Evolutionary conservation across 2,888 invertebrate genomes (phyloP), one percentile per base, ranked within the genome.

Genomic region (Carpatolechia fugitivella): DNA sequence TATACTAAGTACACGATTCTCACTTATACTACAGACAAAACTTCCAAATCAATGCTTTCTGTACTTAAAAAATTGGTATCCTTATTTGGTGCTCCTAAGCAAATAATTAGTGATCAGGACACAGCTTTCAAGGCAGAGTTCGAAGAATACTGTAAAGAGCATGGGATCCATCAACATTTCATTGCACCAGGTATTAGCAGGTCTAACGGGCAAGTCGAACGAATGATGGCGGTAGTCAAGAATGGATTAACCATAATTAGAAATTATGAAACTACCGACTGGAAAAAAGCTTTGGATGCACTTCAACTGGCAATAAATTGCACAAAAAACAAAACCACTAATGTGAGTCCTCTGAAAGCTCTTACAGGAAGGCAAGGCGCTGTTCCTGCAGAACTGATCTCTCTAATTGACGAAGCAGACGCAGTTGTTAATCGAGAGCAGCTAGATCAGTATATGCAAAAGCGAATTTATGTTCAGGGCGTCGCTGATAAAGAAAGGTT

Each of bases 291-390:
- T 3, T 40, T 60, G 8, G 57, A 54, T 11, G 52, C 58, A 6
- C 48, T 59, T 5, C 56, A 59, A 18, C 40, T 58, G 1, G 56
- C 58, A 7, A 57, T 60, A 1, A 63, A 63, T 24, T 63, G 61
- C 14, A 61, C 60, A 1, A 56, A 50, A n/a, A 56, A 46, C 11
- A 57, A 56, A 54, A 54, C 57, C 6, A 59, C 59, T 0, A 57
- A 57, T 36, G 56, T 59, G 10, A 57, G 56, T 14, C 61, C 63
- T 40, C 31, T 63, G 8, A 54, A 57, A 54, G 48, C 55, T 3
- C 52, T 60, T 1, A 61, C 60, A 0, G 56, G 62, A 40, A 55
- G 57, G 13, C 58, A 62, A 52, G 49, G 53, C 33, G 29, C 53
- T 11, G 60, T 59, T 16, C 60, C 62, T 31, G 44, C 58, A 24